Percentiles rank a stretch among this genome's conserved stretches.
These are phyloP conservation scores for Perithous albicinctus DNA, from an alignment of 2,888 invertebrate species.

Conservation along the genomic window DNA sequence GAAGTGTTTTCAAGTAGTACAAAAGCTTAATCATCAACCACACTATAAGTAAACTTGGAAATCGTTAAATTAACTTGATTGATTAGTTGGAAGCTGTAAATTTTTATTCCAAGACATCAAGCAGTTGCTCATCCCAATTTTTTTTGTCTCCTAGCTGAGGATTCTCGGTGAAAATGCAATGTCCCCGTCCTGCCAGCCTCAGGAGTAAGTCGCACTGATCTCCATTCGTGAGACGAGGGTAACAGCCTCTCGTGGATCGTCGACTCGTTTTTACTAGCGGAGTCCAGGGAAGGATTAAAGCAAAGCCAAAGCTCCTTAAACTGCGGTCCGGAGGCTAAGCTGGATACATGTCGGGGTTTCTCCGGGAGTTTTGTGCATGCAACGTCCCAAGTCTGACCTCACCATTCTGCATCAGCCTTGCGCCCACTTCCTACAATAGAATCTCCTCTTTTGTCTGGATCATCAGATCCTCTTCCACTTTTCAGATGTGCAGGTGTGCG, in stretches of 20 bases:
- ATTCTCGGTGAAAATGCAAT: neutral
- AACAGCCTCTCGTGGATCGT: slow-evolving; percentile 49
- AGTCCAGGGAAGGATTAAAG: slow-evolving; percentile 78
- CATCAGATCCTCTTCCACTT: slow-evolving; percentile 73
- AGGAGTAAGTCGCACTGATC: slow-evolving; percentile 48
- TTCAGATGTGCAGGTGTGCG: slow-evolving; percentile 41
- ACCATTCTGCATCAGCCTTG: slow-evolving; percentile 55
- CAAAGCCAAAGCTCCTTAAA: slow-evolving; percentile 84
- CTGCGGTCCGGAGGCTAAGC: slow-evolving; percentile 83
- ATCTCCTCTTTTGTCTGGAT: slow-evolving; percentile 82
- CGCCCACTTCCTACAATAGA: slow-evolving; percentile 55
- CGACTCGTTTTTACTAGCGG: slow-evolving; percentile 79
- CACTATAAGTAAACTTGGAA: neutral
- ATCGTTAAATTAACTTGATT: neutral
- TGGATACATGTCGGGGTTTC: slow-evolving; percentile 82
- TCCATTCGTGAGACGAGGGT: slow-evolving; percentile 62
- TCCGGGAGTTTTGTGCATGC: slow-evolving; percentile 64
- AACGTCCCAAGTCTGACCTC: slow-evolving; percentile 70
- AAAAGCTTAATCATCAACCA: neutral
- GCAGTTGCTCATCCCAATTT: neutral
- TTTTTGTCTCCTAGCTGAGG: neutral
- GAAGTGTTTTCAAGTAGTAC: neutral
- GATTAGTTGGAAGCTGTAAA: neutral
- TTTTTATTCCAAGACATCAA: neutral
- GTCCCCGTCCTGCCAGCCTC: slow-evolving; percentile 12